Base-by-base conservation (phyloP, 2,113 vertebrate species). In the Acanthisitta chloris region DNA sequence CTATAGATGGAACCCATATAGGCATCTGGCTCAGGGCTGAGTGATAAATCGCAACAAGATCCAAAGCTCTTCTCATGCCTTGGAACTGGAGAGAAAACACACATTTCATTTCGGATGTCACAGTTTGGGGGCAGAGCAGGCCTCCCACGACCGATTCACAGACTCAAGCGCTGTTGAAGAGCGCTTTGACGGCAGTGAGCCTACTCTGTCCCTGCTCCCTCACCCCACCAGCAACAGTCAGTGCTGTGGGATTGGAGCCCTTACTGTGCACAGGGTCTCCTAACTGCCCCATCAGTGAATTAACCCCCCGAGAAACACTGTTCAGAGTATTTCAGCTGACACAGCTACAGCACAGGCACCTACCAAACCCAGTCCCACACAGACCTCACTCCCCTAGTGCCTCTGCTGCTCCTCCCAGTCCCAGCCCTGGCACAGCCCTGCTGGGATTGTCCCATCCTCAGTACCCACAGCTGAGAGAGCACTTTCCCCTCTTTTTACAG, bases 1-100 rank as follows among this genome's bases (percentile, higher is more conserved):
- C 94, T 65, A 79, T 92, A 70, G 93, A 89, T 92, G 90, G 90
- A 96, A 94, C 34, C 88, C 74, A 61, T 76, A 71, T 14, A 95
- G 80, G 54, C 81, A 84, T 82, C 83, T 94, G 95, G 91, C 93
- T 95, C 18, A 1, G 90, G 84, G 76, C 72, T 70, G 64, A 45
- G 59, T 28, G 72, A 95, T 96, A 86, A 96, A 96, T 95, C 49
- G 31, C 89, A 91, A 16, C 49, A 36, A 81, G 81, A 82, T 91
- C 84, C 83, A 92, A 70, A 91, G 90, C 84, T 96, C 93, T 84
- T 81, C 90, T 61, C 90, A 11, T 43, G 74, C 76, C 91, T 93
- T 91, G 78, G 92, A 95, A 83, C 70, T 0, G 0, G 80, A 69
- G 57, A n/a, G 58, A 82, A 96, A 92, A 73, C 49, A 54, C 84